phyloP scores from a whole-genome alignment of 2,797 vertebrate genomes.

The Cuculus canorus region DNA sequence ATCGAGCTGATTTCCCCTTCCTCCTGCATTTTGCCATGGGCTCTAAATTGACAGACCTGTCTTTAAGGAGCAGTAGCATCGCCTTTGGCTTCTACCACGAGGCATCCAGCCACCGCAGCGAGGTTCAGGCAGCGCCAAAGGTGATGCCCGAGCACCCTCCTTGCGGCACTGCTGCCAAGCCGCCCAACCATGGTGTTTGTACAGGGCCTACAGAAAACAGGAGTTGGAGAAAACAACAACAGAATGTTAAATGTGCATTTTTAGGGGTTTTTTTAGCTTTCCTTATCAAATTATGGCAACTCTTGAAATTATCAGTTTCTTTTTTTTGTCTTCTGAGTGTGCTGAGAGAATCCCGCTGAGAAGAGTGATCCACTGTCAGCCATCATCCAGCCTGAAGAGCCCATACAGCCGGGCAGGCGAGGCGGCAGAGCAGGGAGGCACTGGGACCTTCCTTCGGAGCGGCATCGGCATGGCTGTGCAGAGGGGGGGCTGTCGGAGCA shows the following conservation, averaged over 20 bases:
- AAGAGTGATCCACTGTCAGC: background rate
- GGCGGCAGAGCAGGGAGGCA: background rate
- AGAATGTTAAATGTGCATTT: fast-evolving
- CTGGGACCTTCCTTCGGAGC: background rate
- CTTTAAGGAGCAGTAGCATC: background rate
- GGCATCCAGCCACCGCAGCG: background rate
- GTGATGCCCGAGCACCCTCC: background rate
- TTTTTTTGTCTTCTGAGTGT: background rate
- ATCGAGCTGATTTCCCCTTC: background rate
- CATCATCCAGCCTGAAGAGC: background rate
- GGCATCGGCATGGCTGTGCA: background rate
- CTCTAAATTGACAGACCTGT: background rate
- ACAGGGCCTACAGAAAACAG: background rate
- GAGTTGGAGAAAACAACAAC: background rate
- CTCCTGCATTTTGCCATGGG: background rate
- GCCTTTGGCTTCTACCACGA: background rate
- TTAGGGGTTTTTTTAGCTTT: background rate
- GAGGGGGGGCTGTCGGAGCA: background rate
- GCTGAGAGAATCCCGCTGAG: background rate
- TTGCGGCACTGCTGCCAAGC: background rate
- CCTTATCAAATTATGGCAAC: background rate
- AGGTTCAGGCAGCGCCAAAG: background rate
- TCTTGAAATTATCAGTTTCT: background rate
- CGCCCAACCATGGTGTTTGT: fast-evolving
- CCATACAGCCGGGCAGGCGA: background rate